Conservation (phyloP, 2,888 invertebrate species). For the Frankliniella intonsa region DNA sequence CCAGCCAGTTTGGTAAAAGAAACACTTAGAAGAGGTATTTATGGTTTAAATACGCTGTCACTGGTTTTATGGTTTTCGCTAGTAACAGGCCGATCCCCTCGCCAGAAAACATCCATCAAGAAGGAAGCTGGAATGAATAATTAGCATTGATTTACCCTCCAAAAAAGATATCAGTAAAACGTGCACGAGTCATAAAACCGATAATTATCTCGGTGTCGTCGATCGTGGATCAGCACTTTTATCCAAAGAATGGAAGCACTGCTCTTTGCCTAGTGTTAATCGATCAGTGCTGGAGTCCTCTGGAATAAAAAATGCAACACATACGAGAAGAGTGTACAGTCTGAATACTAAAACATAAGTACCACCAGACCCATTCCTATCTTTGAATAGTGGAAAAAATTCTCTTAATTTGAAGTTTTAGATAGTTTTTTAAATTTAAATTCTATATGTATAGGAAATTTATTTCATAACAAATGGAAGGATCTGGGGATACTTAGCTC, state of each 20-base stretch:
- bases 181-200: slow-evolving; percentile 24
- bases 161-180: slow-evolving; percentile 27
- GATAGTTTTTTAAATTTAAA: neutral
- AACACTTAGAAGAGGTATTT: slow-evolving; percentile 27
- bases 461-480: neutral
- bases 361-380: neutral
- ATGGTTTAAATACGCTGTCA: slow-evolving; percentile 26
- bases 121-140: slow-evolving; percentile 26
- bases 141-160: slow-evolving; percentile 26
- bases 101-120: slow-evolving; percentile 26
- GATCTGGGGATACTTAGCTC: slow-evolving; percentile 9
- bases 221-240: slow-evolving; percentile 20
- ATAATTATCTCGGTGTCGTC: slow-evolving; percentile 26
- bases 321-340: slow-evolving; percentile 9
- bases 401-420: neutral
- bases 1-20: slow-evolving; percentile 26
- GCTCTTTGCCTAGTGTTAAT: slow-evolving; percentile 25
- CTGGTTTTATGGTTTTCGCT: slow-evolving; percentile 26
- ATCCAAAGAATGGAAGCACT: slow-evolving; percentile 22
- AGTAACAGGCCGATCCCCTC: slow-evolving; percentile 25
- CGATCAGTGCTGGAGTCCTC: slow-evolving; percentile 19
- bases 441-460: neutral
- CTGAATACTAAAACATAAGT: neutral
- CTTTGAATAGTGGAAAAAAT: neutral
- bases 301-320: slow-evolving; percentile 27